Evolutionary conservation across 2,113 vertebrate genomes (phyloP).

Genomic region (Apodemus speciosus): DNA sequence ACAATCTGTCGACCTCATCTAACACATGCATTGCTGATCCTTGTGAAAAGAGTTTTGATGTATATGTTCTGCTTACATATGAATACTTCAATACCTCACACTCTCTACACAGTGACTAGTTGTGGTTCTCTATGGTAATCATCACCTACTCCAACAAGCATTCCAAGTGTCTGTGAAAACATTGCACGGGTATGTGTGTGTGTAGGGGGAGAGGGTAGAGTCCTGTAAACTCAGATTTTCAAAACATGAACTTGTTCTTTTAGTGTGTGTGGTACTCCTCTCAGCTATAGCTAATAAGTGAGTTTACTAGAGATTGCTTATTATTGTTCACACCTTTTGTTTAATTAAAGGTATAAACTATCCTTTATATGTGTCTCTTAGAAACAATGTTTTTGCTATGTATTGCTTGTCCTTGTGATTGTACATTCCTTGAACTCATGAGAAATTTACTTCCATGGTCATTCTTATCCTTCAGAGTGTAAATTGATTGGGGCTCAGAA

Average conservation of each 20-base stretch:
- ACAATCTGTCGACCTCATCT: not conserved
- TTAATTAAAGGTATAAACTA: not conserved
- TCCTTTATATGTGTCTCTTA: not conserved
- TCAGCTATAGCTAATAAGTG: not conserved
- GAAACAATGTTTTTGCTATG: not conserved
- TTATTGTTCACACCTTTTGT: not conserved
- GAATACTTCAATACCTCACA: not conserved
- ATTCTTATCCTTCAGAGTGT: no score
- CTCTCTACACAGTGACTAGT: not conserved
- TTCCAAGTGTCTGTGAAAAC: not conserved
- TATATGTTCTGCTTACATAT: not conserved
- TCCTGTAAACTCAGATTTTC: not conserved
- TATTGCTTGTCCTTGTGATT: no score
- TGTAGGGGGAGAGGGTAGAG: no score
- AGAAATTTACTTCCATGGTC: not conserved
- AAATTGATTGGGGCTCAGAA: no score
- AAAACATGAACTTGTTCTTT: not conserved
- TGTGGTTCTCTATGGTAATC: not conserved
- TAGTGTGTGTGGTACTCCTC: not conserved
- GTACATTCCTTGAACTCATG: not conserved
- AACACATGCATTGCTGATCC: not conserved
- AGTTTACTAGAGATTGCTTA: not conserved
- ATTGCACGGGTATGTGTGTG: not conserved
- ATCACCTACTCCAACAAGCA: not conserved
- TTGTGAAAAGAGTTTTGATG: not conserved